phyloP scores from a whole-genome alignment of 2,888 invertebrate species.

The Cantharis lateralis region DNA sequence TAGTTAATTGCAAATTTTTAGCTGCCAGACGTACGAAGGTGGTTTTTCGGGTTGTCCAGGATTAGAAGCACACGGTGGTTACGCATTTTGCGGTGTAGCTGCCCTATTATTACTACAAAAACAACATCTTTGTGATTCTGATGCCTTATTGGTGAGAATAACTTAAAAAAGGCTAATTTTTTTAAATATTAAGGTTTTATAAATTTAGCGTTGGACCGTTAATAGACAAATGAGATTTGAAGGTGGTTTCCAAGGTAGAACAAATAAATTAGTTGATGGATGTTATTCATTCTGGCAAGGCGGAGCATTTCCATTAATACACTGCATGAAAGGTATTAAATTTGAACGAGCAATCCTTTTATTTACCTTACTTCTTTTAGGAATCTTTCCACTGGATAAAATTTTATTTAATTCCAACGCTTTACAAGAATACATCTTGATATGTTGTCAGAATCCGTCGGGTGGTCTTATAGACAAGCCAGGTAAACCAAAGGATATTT shows the following conservation, averaged over 20 bases:
- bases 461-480: conserved; percentile 98
- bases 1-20: too few species aligned
- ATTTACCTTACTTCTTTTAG: conserved; percentile 49
- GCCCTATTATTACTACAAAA: conserved; percentile 81
- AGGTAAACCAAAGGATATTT: conserved; percentile 87
- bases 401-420: conserved; percentile 86
- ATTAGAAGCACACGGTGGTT: conserved; percentile 99
- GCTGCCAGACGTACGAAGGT: conserved; percentile 98
- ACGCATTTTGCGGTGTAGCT: conserved; percentile 96
- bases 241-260: conserved; percentile 97
- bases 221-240: conserved; percentile 92
- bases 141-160: conserved; percentile 67
- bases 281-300: conserved; percentile 99
- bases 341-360: background rate
- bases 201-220: conserved; percentile 77
- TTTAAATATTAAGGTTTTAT: conserved; percentile 17
- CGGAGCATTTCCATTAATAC: conserved; percentile 86
- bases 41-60: conserved; percentile 95
- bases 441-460: conserved; percentile 85
- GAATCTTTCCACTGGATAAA: conserved; percentile 57
- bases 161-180: background rate
- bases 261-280: conserved; percentile 97
- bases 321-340: conserved; percentile 60
- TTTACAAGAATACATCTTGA: conserved; percentile 91
- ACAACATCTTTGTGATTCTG: conserved; percentile 74